Evolutionary conservation across 1,140 invertebrate genomes (phyloP), one percentile per base, ranked within the genome.

Genomic region (Pseudomyrmex flavicornis): DNA sequence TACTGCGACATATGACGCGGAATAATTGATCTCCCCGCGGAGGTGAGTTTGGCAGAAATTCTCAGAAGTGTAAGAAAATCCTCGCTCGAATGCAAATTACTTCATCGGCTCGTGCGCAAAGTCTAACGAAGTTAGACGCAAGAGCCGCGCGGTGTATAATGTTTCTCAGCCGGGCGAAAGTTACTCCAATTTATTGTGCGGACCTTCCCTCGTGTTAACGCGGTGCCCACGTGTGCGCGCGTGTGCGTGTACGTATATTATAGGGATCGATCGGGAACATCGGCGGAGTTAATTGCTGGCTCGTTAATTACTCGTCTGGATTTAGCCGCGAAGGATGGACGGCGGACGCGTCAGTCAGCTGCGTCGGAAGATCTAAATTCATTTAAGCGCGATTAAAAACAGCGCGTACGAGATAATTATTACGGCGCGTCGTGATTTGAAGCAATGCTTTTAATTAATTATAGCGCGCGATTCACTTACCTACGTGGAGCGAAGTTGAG

Each of bases 281-380:
- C 61, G 68, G 44, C 44, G 15, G 62, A 74, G 74, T 87, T 88
- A 88, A 88, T 88, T 87, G 73, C 69, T 50, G 12, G 54, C 61
- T 79, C 58, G 85, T 87, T 88, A 88, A 87, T 88, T 87, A 84
- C 82, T 74, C 85, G 56, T 56, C 44, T 54, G 80, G 50, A 72
- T 69, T 87, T 75, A 80, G 50, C 69, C 80, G 50, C 66, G 54
- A 80, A 70, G 68, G 69, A 85, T 68, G 46, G 52, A 68, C 68
- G 52, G 35, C 61, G 56, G 15, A 20, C 48, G 79, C 79, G 70
- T 72, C 76, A 72, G 70, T 80, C 46, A 26, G 26, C 66, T 59
- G 54, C 76, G 76, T 59, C 76, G 79, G 79, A 73, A 59, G 77
- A 86, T 86, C 58, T 50, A 68, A 76, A 76, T 72, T 66, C 50